Percentiles rank a stretch among this genome's conserved stretches.
phyloP scores from a whole-genome alignment of 2,113 vertebrate genomes.

The Dermatemys mawii region DNA sequence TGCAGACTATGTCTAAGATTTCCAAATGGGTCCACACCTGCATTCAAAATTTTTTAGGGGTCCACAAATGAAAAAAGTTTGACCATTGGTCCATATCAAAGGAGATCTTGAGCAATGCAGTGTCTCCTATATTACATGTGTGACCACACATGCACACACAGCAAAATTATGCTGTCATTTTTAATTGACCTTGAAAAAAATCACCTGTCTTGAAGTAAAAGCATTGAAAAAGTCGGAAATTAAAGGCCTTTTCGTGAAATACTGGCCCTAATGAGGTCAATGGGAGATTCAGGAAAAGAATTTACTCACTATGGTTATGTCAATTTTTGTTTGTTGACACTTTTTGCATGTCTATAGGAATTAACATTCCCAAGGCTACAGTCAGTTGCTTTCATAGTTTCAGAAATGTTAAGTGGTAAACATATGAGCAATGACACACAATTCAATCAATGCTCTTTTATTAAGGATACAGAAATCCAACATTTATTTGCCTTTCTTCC shows the following conservation, averaged over 20 bases:
- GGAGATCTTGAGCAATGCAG: neutral
- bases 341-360: neutral
- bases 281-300: neutral
- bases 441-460: neutral
- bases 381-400: neutral
- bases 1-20: neutral
- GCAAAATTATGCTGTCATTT: neutral
- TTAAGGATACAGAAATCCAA: neutral
- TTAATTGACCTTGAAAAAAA: neutral
- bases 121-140: accelerated
- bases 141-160: accelerated
- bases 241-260: neutral
- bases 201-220: neutral
- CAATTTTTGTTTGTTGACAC: neutral
- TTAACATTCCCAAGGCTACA: neutral
- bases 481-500: neutral
- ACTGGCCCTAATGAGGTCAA: neutral
- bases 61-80: neutral
- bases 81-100: neutral
- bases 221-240: neutral
- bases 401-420: neutral
- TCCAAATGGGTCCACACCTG: neutral
- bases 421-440: accelerated
- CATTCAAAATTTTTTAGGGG: neutral
- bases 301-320: neutral